Evolutionary conservation across 2,113 vertebrate species (phyloP), one percentile per base, ranked within the genome.

Genomic region (Megaptera novaeangliae): DNA sequence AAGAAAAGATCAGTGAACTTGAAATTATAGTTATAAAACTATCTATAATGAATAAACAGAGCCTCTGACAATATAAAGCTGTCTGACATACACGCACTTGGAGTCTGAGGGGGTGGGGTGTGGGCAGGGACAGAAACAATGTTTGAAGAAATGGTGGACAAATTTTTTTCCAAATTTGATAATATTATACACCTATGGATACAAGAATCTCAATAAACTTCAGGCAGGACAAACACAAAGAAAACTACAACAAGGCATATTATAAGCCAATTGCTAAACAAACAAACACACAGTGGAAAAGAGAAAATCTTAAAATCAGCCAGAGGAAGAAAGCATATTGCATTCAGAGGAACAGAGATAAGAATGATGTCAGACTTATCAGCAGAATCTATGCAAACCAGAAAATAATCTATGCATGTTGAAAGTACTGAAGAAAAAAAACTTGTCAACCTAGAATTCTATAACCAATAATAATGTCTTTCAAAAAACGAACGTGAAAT

Each of bases 401-500:
- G 41, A 82, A 82, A 69, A 52, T 13, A 36, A 52, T 57, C 29
- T 41, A 27, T 34, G n/a, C 52, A 41, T 88, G 34, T 75, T 17
- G 18, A 83, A 95, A 82, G 29, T 17, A 75, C 20, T 3, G 0
- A 92, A 88, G 7, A 80, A 31, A 64, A 80, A 88, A n/a, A 80
- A 34, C 12, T 23, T n/a, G 5, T 66, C 66, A 64, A 57, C 29
- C 29, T 71, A 64, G 41, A 82, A 69, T 71, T 90, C 64, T 57
- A 64, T 46, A 68, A 74, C 27, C 72, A 82, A 23, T 57, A 95
- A 77, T 31, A 49, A 23, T 64, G 41, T 59, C 52, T 82, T 89
- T 85, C 78, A 61, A 80, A 78, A 93, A 61, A 66, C 18, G 10
- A 84, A 93, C 6, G 8, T 34, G 63, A 74, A 90, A 85, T 34